Evolutionary conservation across 2,797 vertebrate species (phyloP).

Genomic region (Novumbra hubbsi): DNA sequence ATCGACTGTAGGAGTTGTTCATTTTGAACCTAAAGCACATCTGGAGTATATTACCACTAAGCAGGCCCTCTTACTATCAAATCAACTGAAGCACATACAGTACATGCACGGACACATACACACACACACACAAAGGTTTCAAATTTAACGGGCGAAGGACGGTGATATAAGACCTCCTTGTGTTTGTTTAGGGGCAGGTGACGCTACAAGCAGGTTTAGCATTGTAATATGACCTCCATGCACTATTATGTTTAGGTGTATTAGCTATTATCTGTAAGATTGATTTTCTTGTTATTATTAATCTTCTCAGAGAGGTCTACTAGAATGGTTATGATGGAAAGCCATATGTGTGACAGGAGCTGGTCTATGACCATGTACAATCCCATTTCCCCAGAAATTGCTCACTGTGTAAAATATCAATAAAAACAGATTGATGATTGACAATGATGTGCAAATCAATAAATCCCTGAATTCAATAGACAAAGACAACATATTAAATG

Average conservation of each 20-base stretch:
- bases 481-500: no score
- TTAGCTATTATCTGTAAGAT: no score
- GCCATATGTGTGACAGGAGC: not conserved
- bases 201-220: not conserved
- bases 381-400: no score
- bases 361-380: no score
- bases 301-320: not conserved
- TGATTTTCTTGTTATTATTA: no score
- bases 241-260: no score
- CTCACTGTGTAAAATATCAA: no score
- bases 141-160: not conserved
- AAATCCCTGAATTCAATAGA: no score
- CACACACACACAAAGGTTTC: not conserved
- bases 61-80: constrained; percentile 34
- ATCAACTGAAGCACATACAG: constrained; percentile 21
- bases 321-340: not conserved
- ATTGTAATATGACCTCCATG: no score
- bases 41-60: constrained; percentile 55
- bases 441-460: no score
- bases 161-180: not conserved
- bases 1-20: constrained; percentile 50
- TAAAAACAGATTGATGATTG: no score
- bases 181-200: constrained; percentile 1
- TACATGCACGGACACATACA: not conserved
- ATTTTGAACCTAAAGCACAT: constrained; percentile 56